These are phyloP conservation scores for Hydroisotoma schaefferi DNA, from an alignment of 2,888 invertebrate genomes.

Conservation along the genomic window DNA sequence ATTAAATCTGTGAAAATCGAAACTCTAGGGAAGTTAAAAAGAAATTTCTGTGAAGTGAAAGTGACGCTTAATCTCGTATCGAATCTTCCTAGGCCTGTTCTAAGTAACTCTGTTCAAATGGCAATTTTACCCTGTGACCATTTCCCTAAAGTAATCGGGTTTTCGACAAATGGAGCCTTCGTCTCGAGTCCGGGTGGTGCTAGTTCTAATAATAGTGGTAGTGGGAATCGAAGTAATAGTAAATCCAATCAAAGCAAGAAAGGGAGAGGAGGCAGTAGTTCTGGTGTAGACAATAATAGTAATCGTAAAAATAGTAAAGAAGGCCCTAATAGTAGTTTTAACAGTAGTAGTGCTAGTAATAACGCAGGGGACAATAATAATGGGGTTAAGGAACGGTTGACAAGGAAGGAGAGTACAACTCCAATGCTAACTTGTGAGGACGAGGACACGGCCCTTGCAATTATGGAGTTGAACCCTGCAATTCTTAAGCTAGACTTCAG, in stretches of 20 bases:
- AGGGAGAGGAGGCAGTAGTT: slow-evolving; percentile 2
- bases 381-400: slow-evolving; percentile 16
- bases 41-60: slow-evolving; percentile 40
- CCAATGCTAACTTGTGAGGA: slow-evolving; percentile 53
- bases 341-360: neutral
- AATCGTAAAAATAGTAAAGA: slow-evolving; percentile 13
- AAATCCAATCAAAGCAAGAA: slow-evolving; percentile 16
- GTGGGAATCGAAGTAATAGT: slow-evolving; percentile 15
- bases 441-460: slow-evolving; percentile 61
- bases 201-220: slow-evolving; percentile 16
- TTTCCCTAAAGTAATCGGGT: slow-evolving; percentile 11
- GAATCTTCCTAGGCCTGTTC: slow-evolving; percentile 39
- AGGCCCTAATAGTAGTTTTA: slow-evolving; percentile 1
- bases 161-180: neutral
- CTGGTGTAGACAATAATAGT: slow-evolving; percentile 8
- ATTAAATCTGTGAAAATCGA: slow-evolving; percentile 41
- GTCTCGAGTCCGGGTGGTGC: slow-evolving; percentile 8
- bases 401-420: slow-evolving; percentile 40
- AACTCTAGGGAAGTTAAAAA: slow-evolving; percentile 41
- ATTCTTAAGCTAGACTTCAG: slow-evolving; percentile 61
- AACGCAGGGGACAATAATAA: neutral
- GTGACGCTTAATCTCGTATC: slow-evolving; percentile 37
- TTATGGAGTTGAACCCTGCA: slow-evolving; percentile 48
- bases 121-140: slow-evolving; percentile 44
- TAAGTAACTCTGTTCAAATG: slow-evolving; percentile 40